Evolutionary conservation across 2,888 invertebrate genomes (phyloP).

Genomic region (Rotaria sp.): DNA sequence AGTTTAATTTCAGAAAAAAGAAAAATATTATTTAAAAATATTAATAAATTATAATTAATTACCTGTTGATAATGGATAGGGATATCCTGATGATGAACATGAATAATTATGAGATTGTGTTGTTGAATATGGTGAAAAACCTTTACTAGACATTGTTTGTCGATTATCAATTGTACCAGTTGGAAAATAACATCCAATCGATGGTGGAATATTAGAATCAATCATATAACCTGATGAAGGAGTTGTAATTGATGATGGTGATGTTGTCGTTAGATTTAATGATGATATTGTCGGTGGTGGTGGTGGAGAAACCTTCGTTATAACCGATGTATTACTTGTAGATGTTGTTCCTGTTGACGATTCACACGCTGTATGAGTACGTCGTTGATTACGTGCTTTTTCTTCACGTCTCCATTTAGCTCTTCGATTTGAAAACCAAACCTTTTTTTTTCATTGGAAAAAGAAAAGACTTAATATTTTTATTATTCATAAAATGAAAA

Average conservation of each 20-base stretch:
- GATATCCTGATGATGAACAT: constrained; percentile 3
- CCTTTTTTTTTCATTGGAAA: constrained; percentile 51
- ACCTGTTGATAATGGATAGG: background rate
- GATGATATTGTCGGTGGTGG: background rate
- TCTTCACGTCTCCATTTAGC: constrained; percentile 94
- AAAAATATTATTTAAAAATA: background rate
- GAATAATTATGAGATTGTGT: background rate
- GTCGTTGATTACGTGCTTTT: constrained; percentile 68
- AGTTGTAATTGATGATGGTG: background rate
- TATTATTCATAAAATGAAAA: background rate
- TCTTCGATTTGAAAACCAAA: constrained; percentile 93
- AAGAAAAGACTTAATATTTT: background rate
- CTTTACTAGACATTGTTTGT: background rate
- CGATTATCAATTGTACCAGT: background rate
- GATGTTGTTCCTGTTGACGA: background rate
- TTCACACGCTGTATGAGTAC: constrained; percentile 8
- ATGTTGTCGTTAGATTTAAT: background rate
- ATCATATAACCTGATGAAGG: background rate
- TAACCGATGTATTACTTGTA: background rate
- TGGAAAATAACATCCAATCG: background rate
- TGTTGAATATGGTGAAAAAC: constrained; percentile 1
- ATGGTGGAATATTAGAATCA: background rate
- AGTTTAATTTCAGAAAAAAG: background rate
- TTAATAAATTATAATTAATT: background rate
- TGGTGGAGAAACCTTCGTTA: background rate